Evolutionary conservation across 2,113 vertebrate species (phyloP).

Genomic region (Nicator chloris): DNA sequence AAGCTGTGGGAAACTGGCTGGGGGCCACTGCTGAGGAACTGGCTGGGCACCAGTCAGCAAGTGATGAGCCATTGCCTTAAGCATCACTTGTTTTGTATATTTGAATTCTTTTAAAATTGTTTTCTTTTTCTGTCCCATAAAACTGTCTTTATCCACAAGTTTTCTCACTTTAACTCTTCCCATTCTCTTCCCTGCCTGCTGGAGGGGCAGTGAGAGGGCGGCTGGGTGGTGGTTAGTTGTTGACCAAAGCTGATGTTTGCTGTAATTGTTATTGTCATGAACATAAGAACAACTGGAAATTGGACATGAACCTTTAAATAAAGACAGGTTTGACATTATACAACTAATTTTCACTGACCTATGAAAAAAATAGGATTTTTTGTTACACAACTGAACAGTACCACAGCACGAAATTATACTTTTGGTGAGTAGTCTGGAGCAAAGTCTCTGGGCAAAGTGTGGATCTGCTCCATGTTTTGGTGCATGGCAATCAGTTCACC

Average conservation of each 20-base stretch:
- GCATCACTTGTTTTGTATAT: not conserved
- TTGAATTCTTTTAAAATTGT: not conserved
- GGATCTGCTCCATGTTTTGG: not conserved
- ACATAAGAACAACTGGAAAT: not conserved
- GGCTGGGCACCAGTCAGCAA: not conserved
- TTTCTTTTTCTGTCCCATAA: not conserved
- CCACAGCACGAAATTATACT: not conserved
- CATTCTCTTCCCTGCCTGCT: not conserved
- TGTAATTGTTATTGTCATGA: not conserved
- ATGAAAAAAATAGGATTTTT: not conserved
- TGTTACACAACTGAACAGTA: not conserved
- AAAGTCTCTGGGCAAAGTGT: not conserved
- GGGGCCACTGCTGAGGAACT: not conserved
- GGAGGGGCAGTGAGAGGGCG: accelerated
- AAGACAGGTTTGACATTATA: not conserved
- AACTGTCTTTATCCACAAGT: not conserved
- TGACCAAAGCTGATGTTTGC: not conserved
- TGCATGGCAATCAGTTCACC: not conserved
- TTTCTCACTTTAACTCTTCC: not conserved
- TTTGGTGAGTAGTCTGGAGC: not conserved
- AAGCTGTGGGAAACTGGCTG: not conserved
- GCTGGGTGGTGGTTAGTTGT: not conserved
- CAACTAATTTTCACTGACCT: not conserved
- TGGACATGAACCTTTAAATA: not conserved
- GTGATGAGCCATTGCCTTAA: not conserved